Evolutionary conservation across 2,113 vertebrate genomes (phyloP), one percentile per base, ranked within the genome.

Genomic region (Alces alces): DNA sequence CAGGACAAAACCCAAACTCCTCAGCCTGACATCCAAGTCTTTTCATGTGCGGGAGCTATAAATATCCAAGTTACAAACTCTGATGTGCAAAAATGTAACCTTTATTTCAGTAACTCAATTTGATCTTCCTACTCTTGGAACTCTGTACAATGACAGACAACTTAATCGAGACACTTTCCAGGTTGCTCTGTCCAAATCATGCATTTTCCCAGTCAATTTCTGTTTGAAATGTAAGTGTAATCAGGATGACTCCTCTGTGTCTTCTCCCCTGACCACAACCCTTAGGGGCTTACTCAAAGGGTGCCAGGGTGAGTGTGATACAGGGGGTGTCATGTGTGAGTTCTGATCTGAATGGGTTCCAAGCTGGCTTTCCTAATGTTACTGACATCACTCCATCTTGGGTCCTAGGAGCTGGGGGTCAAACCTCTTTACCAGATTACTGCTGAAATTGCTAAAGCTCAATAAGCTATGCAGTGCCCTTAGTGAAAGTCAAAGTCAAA

Each of bases 1-100:
- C 66, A 86, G 95, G 95, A 97, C 95, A 96, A 97, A 97, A 95
- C 61, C 85, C 39, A 47, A 57, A 70, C n/a, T 86, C 82, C 39
- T 88, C 80, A 93, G 88, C 86, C 86, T 61, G 93, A 61, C 52
- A 88, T 76, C 54, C 23, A 86, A 96, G 76, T 57, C 47, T 80
- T 98, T 97, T 97, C 95, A 97, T 96, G 82, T 98, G 47, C 55
- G 54, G 52, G 52, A 94, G 90, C 86, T 96, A 58, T 97, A 96
- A 88, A 97, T 96, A 97, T 39, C 39, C 54, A 86, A 86, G 76
- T 79, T 91, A 93, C 25, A 95, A 90, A 95, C 43, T 96, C 93
- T 89, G 76, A 93, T 94, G 76, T 97, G 66, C 54, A 93, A 91
- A 96, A 95, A 88, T 79, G 45, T 94, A 89, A 57, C 96, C 96